A percentile compares a stretch with the other conserved stretches of the same genome.
Conservation (phyloP, 2,113 vertebrate species). For the Amblyornis subalaris region DNA sequence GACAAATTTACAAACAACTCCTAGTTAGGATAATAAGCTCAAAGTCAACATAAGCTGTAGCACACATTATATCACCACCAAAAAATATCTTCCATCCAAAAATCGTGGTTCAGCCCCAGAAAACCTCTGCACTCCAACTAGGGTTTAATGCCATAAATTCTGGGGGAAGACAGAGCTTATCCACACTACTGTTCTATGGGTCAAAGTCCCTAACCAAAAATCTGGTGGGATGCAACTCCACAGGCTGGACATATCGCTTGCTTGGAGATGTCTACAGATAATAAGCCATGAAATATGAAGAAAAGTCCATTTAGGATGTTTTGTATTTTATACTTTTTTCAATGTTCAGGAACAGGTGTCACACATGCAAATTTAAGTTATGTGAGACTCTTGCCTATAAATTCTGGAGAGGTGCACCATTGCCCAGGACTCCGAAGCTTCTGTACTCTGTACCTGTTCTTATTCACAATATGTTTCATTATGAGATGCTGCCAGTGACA, state of each 20-base stretch:
- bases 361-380: neutral
- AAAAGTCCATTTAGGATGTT: neutral
- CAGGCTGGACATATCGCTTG: neutral
- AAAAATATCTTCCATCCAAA: neutral
- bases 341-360: neutral
- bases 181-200: accelerated
- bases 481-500: neutral
- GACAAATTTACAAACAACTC: conserved; percentile 36
- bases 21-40: neutral
- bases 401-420: neutral
- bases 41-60: neutral
- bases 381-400: neutral
- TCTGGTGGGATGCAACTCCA: neutral
- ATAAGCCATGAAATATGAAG: neutral
- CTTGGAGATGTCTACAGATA: neutral
- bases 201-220: neutral
- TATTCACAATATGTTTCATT: neutral
- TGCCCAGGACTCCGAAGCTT: neutral
- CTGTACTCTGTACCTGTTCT: neutral
- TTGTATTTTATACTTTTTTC: neutral
- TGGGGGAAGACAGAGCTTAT: neutral
- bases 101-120: neutral
- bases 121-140: neutral
- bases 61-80: neutral
- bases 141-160: neutral